Percentiles rank a stretch among this genome's conserved stretches.
These are phyloP conservation scores for Heptranchias perlo DNA, from an alignment of 2,113 vertebrate species.

Conservation along the genomic window DNA sequence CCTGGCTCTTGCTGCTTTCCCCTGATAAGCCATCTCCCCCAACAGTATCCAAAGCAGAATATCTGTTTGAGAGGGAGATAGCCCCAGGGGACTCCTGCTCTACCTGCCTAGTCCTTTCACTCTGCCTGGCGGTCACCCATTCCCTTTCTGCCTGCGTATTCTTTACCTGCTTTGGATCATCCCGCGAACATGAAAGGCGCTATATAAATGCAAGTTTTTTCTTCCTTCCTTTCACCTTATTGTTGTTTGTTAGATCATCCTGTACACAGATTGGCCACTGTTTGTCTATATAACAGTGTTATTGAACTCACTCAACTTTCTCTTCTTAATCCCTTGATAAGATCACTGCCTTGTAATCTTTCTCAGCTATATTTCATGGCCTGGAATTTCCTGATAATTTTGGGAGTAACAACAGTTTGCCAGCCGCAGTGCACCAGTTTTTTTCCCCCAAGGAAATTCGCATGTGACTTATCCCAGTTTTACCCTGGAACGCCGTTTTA, in stretches of 20 bases:
- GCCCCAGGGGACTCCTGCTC: too few species aligned
- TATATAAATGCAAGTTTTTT: neutral
- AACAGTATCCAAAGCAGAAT: too few species aligned
- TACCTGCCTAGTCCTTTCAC: too few species aligned
- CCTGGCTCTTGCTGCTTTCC: too few species aligned
- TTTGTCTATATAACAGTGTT: neutral
- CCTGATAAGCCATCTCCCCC: too few species aligned
- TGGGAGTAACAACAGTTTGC: too few species aligned
- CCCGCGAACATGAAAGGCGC: neutral
- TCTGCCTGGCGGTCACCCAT: too few species aligned
- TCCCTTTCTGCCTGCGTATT: too few species aligned
- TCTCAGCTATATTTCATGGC: neutral
- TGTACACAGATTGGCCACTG: neutral
- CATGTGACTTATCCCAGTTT: neutral
- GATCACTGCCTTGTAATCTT: neutral
- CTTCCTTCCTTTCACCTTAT: neutral
- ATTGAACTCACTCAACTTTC: neutral
- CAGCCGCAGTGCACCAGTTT: neutral
- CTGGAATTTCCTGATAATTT: too few species aligned
- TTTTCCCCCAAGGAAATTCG: neutral
- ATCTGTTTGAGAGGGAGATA: too few species aligned
- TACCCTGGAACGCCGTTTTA: too few species aligned
- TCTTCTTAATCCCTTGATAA: neutral
- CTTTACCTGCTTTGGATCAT: neutral
- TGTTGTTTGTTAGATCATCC: neutral